Conservation (phyloP, 2,797 vertebrate genomes). For the Sciaenops ocellatus region DNA sequence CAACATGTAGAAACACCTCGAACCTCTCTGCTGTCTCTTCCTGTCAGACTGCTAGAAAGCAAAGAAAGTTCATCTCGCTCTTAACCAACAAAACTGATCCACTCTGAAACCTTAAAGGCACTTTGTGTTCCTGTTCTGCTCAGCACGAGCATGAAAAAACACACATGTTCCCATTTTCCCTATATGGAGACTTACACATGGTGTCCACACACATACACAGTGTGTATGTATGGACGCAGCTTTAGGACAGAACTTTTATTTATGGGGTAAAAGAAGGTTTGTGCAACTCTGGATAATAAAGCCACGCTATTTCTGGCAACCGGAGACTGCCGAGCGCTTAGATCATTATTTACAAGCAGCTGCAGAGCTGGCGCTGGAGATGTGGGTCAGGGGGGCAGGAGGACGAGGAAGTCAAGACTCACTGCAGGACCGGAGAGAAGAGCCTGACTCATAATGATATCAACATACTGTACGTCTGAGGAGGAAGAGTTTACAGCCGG, state of each 20-base stretch:
- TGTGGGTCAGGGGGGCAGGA: slow-evolving; percentile 64
- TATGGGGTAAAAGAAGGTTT: slow-evolving; percentile 58
- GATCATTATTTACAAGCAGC: slow-evolving; percentile 69
- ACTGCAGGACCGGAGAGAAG: slow-evolving; percentile 17
- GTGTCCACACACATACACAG: neutral
- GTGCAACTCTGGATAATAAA: slow-evolving; percentile 62
- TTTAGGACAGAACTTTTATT: slow-evolving; percentile 49
- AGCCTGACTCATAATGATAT: neutral
- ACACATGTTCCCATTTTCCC: slow-evolving; percentile 48
- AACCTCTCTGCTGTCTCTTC: neutral
- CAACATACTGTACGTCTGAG: neutral
- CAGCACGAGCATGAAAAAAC: slow-evolving; percentile 37
- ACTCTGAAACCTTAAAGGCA: neutral
- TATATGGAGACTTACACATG: no score
- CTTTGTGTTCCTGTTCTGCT: slow-evolving; percentile 15
- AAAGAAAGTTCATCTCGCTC: neutral
- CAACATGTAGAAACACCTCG: neutral
- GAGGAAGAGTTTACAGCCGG: no score
- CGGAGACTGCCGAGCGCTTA: slow-evolving; percentile 47
- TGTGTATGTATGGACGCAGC: neutral
- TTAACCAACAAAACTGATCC: neutral
- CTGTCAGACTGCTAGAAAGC: neutral
- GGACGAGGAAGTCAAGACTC: slow-evolving; percentile 37
- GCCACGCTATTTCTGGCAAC: slow-evolving; percentile 68
- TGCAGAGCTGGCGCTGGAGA: slow-evolving; percentile 61